Base-by-base conservation (phyloP, 2,113 vertebrate species). In the Channa maculata region DNA sequence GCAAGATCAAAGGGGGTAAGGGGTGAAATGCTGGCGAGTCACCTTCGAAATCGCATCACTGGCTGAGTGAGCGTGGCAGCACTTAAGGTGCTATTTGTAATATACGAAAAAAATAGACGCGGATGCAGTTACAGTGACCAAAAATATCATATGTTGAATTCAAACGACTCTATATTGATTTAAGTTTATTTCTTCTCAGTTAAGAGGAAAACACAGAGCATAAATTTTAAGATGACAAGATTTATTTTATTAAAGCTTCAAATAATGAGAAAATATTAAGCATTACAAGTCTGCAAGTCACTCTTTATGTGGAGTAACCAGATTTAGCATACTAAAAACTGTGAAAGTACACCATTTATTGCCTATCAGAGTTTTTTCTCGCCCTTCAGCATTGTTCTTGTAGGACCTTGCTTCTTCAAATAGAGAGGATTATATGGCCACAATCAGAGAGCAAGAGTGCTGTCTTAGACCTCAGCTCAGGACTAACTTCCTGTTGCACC, bases 1-100 rank as follows among this genome's bases (percentile, higher is more conserved):
- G 53, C 57, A 10, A 75, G 87, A 87, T 92, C 88, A 90, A 89
- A 91, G 79, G 65, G 38, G 46, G 65, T 75, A 52, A 71, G 55
- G 67, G 65, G 39, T 62, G 77, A 75, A 75, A 79, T 81, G 74
- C 73, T 78, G 59, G 71, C 76, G 51, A 88, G 79, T 75, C 66
- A 75, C 80, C 76, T 82, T 78, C 38, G 48, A 82, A 91, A 88
- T 88, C 86, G 59, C 80, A 90, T 91, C 88, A 88, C 38, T 59
- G 76, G 61, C 71, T 89, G 69, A 88, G 80, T 6, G 55, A 82
- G 81, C 60, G 58, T 85, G 77, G 73, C 82, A 75, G 83, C 57
- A 66, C 89, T 87, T 86, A 81, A 81, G 84, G 78, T 85, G 75
- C 83, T 77, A 76, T 86, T 84, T 83, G 77, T 85, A 86, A 86